Base-by-base conservation (phyloP, 2,888 invertebrate species). In the Erannis defoliaria region DNA sequence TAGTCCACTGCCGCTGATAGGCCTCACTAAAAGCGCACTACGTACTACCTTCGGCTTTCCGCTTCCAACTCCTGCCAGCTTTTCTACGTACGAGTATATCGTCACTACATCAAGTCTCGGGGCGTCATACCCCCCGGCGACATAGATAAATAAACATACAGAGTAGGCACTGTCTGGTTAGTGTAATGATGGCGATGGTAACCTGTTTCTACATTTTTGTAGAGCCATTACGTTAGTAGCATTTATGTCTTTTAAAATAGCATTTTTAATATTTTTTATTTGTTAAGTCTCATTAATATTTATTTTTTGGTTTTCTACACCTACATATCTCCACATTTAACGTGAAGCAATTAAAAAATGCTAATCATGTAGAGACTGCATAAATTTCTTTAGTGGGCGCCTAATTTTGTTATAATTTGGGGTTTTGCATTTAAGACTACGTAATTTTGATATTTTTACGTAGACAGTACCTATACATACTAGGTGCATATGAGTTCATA, bases 261-360 rank as follows among this genome's bases (percentile, higher is more conserved):
- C 8, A 0, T 16, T 45, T 26, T 14, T 3, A 14, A 45, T 4
- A 26, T 2, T 9, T 4, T 14, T 45, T 16, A 26, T 26, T 26
- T 43, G 14, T 26, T 45, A 45, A 5, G 46, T 19, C 46, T 46
- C 18, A 46, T 46, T 46, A 46, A 31, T 46, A 46, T 46, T 31
- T n/a, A 33, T 46, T 33, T 42, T 45, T 46, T 46, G 46, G 31
- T 31, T 6, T 18, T n/a, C 12, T 5, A 31, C 18, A 19, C 31
- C 45, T 45, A 31, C 31, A 31, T 18, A 46, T 31, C 31, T 29
- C 46, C 6, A 46, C 46, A 12, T 46, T 5, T 12, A 46, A 31
- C 18, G 8, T 46, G 19, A 31, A 46, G 46, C 31, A 33, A 46
- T 46, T 46, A 46, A 46, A 45, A 46, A 31, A 31, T 46, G 31